phyloP scores from a whole-genome alignment of 1,140 invertebrate genomes.

The Gryllus bimaculatus region DNA sequence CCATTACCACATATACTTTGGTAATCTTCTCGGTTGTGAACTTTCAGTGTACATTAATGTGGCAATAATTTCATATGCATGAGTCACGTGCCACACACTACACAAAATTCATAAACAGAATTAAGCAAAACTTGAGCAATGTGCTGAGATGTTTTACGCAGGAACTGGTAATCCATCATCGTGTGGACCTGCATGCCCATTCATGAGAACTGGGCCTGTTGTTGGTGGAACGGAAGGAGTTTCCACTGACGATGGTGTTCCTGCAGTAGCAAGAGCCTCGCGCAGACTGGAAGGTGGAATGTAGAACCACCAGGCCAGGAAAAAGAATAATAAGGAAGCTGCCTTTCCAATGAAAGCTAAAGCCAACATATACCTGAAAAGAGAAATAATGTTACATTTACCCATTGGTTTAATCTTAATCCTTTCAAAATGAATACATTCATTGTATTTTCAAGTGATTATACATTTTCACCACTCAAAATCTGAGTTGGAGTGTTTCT shows the following conservation, averaged over 20 bases:
- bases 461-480: no score
- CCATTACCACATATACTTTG: no score
- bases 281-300: slow-evolving; percentile 38
- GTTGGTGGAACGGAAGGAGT: not conserved
- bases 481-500: no score
- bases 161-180: not conserved
- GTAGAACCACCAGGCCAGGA: slow-evolving; percentile 60
- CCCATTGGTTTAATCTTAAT: not conserved
- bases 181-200: not conserved
- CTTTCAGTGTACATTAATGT: no score
- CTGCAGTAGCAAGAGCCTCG: not conserved
- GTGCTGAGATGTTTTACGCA: not conserved
- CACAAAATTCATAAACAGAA: no score
- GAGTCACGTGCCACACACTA: no score
- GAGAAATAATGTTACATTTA: not conserved
- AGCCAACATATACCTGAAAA: slow-evolving; percentile 51
- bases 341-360: slow-evolving; percentile 52
- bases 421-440: not conserved
- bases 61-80: no score
- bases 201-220: not conserved
- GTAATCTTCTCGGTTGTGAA: no score
- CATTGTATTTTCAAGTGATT: no score
- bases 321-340: slow-evolving; percentile 53
- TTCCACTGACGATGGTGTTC: not conserved
- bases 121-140: no score